These are phyloP conservation scores for Gallinago nigripennis DNA, from an alignment of 2,797 vertebrate species.

Conservation along the genomic window DNA sequence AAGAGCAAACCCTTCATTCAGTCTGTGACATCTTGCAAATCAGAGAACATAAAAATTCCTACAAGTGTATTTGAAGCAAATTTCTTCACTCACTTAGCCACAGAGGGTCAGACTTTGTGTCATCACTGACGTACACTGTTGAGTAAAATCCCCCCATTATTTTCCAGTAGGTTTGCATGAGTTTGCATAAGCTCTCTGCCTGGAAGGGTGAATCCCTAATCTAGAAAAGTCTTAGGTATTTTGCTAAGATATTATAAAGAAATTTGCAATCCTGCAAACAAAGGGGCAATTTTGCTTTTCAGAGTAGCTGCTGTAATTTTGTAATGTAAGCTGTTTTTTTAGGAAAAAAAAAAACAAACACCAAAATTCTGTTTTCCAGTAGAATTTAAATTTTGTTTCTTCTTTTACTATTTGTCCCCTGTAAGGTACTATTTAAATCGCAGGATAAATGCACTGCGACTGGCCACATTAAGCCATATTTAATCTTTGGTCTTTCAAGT, in stretches of 20 bases:
- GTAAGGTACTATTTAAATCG: background rate
- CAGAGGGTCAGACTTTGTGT: background rate
- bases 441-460: constrained; percentile 14
- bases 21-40: background rate
- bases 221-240: background rate
- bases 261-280: background rate
- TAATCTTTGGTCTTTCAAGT: constrained; percentile 32
- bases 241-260: background rate
- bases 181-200: background rate
- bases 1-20: background rate
- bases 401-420: background rate
- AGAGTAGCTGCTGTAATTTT: background rate
- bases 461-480: background rate
- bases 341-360: background rate
- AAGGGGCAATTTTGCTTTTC: background rate
- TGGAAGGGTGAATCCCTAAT: background rate
- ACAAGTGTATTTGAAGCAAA: background rate
- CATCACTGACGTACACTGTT: background rate
- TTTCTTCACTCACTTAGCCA: background rate
- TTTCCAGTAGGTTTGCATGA: background rate
- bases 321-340: background rate
- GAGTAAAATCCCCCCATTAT: background rate
- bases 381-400: background rate
- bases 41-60: background rate
- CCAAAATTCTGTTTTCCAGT: background rate